Base-by-base conservation (phyloP, 2,113 vertebrate species). In the Hemicordylus capensis region DNA sequence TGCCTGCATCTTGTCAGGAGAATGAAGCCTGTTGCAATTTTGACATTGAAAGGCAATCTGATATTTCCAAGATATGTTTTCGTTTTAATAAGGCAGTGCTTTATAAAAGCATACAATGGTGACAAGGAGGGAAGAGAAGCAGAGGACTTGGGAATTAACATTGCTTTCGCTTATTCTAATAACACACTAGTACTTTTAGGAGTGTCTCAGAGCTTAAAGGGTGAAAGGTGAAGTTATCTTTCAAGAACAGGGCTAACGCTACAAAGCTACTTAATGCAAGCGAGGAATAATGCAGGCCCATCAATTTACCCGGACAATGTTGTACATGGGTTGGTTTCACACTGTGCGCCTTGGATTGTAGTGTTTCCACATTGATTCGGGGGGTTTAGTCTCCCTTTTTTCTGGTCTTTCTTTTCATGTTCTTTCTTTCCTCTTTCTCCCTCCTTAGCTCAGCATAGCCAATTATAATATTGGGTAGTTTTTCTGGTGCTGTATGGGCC, bases 191-290 rank as follows among this genome's bases (percentile, higher is more conserved):
- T 80, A 85, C 89, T 91, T 94, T 90, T 87, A 92, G 90, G 93
- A 95, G 90, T 88, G 74, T 89, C 89, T 89, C 2, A 1, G 88
- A 94, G 91, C 87, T 90, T 92, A 91, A 87, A 64, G 80, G 91
- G 92, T 93, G 90, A 92, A 22, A 89, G 91, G 91, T 92, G 92
- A 91, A 92, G 84, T 93, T 92, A 95, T 94, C 93, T 93, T 93
- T 88, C 90, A 61, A 83, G 91, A 91, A 84, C 92, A 95, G 93
- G 75, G 22, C 88, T 93, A 90, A 90, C 85, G 22, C 85, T 87
- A 75, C 93, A 91, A 91, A 92, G 93, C 93, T 81, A 64, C 90
- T 89, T 88, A 89, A 91, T 37, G 77, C 61, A 10, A 84, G 89
- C 74, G 1, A 56, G 81, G 91, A 94, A 93, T 93, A 94, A 93